A percentile compares a stretch with the other conserved stretches of the same genome.
Conservation (phyloP, 2,888 invertebrate species). For the Stenotaenia linearis region DNA sequence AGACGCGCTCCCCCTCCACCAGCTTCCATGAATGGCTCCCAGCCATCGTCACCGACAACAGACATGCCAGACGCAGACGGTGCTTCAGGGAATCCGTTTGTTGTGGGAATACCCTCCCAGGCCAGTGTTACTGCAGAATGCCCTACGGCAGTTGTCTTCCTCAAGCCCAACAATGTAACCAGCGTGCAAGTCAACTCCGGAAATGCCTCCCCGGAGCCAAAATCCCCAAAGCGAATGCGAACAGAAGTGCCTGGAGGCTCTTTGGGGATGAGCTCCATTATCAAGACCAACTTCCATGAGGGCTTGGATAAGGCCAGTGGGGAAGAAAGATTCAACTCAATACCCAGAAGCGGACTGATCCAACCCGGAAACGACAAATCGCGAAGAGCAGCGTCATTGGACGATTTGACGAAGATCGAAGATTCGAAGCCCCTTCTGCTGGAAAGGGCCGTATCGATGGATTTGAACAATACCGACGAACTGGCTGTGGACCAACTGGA, state of each 20-base stretch:
- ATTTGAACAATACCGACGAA: conserved; percentile 57
- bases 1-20: conserved; percentile 36
- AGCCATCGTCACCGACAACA: not conserved
- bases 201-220: not conserved
- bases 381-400: conserved; percentile 70
- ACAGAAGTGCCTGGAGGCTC: not conserved
- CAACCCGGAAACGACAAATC: not conserved
- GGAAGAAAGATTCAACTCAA: conserved; percentile 20
- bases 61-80: not conserved
- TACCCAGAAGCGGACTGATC: not conserved
- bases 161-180: conserved; percentile 24
- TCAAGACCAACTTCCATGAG: conserved; percentile 27
- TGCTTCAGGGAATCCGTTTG: not conserved
- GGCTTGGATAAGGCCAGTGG: conserved; percentile 30
- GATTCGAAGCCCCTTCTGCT: conserved; percentile 43
- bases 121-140: not conserved
- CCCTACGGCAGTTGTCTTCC: not conserved
- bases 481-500: conserved; percentile 40
- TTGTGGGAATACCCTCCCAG: not conserved
- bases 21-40: not conserved
- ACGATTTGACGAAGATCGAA: conserved; percentile 65
- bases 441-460: conserved; percentile 73
- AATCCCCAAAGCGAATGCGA: not conserved
- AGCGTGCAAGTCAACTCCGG: conserved; percentile 22
- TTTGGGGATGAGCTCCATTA: not conserved